Conservation (phyloP, 2,797 vertebrate species). For the Sciurus vulgaris region DNA sequence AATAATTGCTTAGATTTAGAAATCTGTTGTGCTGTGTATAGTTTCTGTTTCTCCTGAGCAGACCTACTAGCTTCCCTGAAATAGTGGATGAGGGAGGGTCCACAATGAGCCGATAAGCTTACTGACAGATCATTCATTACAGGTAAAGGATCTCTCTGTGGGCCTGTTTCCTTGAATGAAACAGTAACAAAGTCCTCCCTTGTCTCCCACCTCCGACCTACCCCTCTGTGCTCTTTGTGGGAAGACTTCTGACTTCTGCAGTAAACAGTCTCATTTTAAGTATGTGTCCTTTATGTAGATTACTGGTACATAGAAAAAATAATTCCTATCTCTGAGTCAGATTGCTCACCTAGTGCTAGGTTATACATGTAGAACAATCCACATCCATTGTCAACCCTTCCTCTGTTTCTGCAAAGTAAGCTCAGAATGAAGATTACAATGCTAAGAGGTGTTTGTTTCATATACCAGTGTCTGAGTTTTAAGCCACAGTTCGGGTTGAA, state of each 20-base stretch:
- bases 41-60: neutral
- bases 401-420: neutral
- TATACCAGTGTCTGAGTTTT: neutral
- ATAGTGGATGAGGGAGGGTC: no score
- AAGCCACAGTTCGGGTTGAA: neutral
- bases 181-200: neutral
- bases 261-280: slow-evolving; percentile 31
- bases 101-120: neutral
- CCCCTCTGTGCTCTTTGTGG: slow-evolving; percentile 11
- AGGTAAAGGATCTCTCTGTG: neutral
- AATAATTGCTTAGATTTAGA: neutral
- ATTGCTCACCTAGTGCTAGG: neutral
- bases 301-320: neutral
- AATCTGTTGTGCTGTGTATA: neutral
- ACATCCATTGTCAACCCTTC: neutral
- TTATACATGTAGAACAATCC: neutral
- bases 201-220: neutral
- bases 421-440: neutral
- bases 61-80: neutral
- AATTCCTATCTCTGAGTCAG: neutral
- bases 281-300: neutral
- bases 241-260: neutral
- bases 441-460: neutral
- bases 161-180: neutral
- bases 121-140: neutral